Evolutionary conservation across 2,888 invertebrate genomes (phyloP), one percentile per base, ranked within the genome.

Genomic region (Biston stratarius): DNA sequence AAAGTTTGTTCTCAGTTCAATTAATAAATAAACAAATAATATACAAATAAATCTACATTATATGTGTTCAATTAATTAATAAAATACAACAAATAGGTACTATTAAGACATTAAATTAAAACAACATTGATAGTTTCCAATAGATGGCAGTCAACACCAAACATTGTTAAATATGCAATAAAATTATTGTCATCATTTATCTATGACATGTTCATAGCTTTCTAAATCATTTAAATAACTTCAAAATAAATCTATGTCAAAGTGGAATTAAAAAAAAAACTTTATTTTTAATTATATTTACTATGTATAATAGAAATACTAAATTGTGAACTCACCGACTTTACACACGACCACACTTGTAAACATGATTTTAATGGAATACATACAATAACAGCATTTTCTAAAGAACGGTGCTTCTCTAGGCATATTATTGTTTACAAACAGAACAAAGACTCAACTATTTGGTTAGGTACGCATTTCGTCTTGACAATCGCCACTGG

Each of bases 331-430:
- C 73, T 70, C n/a, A 73, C 73, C 53, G 59, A 7, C 69, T 73
- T 73, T 10, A 71, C 9, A 12, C 48, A 52, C 8, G 67, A 70
- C 72, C 72, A 74, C 48, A 63, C 69, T 44, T 70, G 69, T n/a
- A 74, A 64, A 67, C 74, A 74, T 53, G 70, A 49, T 15, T 64
- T 42, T n/a, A 74, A 36, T 1, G 74, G 72, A 45, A 74, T 53
- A 15, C 58, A 74, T 53, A 15, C 58, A 59, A 51, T 34, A 68
- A 48, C 74, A 74, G 33, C 69, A 74, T 57, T 74, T 74, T 24
- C 24, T 71, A 47, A 74, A 68, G 2, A 65, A 58, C 24, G 74
- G 74, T 44, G 70, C 71, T 47, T 71, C 72, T 55, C 67, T 67
- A 7, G 60, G 61, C 60, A 67, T 68, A 49, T 57, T 45, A 45